Evolutionary conservation across 1,140 invertebrate genomes (phyloP).

Genomic region (Himalopsyche phryganea): DNA sequence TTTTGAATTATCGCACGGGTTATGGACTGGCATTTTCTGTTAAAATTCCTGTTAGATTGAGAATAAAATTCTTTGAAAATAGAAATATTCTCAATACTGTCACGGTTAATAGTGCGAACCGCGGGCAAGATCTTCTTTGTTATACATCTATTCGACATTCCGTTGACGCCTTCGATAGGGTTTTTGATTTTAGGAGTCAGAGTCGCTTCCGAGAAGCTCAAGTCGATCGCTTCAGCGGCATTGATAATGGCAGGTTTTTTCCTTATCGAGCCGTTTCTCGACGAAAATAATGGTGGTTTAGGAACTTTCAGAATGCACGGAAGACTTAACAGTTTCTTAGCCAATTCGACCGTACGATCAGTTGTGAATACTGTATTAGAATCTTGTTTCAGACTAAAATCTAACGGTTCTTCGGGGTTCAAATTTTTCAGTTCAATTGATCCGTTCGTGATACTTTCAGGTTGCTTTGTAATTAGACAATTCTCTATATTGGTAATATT

Average conservation of each 20-base stretch:
- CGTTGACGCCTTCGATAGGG: slow-evolving; percentile 1
- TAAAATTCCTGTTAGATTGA: slow-evolving; percentile 36
- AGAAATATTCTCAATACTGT: neutral
- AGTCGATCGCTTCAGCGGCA: slow-evolving; percentile 16
- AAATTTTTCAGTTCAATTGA: neutral
- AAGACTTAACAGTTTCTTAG: slow-evolving; percentile 3
- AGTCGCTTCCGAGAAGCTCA: slow-evolving; percentile 9
- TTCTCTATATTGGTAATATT: slow-evolving; percentile 2
- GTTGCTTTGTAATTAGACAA: neutral
- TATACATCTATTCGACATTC: slow-evolving; percentile 3
- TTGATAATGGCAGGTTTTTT: neutral
- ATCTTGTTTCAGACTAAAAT: slow-evolving; percentile 24
- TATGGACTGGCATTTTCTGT: slow-evolving; percentile 32
- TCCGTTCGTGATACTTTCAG: neutral
- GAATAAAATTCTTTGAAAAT: neutral
- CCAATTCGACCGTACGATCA: slow-evolving; percentile 5
- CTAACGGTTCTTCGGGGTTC: slow-evolving; percentile 17
- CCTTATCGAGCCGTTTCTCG: neutral
- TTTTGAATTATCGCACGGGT: slow-evolving; percentile 42
- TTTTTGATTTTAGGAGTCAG: neutral
- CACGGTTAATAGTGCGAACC: neutral
- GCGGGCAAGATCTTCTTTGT: no score
- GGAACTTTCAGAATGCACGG: slow-evolving; percentile 21
- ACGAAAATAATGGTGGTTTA: slow-evolving; percentile 10
- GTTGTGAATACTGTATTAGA: neutral